Conservation (phyloP, 2,888 invertebrate genomes). For the Scaptomyza flava region DNA sequence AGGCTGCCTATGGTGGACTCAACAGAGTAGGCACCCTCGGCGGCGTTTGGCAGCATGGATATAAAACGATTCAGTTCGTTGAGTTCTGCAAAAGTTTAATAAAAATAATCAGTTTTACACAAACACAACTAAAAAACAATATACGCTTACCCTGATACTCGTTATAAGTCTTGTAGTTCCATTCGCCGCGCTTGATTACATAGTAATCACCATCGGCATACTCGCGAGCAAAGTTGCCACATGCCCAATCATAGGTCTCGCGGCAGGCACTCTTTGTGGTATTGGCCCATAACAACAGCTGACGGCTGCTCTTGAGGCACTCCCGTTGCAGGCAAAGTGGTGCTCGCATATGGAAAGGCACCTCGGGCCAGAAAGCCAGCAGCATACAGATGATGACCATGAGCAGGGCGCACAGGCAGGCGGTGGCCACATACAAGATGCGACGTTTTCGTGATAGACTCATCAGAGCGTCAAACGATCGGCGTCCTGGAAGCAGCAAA, state of each 20-base stretch:
- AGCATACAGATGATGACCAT: slow-evolving; percentile 81
- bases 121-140: background rate
- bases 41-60: slow-evolving; percentile 81
- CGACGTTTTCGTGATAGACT: slow-evolving; percentile 82
- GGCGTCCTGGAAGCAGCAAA: slow-evolving; percentile 81
- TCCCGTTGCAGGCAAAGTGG: slow-evolving; percentile 83
- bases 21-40: slow-evolving; percentile 77
- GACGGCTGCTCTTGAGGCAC: slow-evolving; percentile 83
- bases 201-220: slow-evolving; percentile 81
- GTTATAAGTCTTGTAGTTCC: slow-evolving; percentile 83
- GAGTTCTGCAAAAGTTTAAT: slow-evolving; percentile 66
- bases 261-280: slow-evolving; percentile 81
- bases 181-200: slow-evolving; percentile 83
- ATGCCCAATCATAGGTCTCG: slow-evolving; percentile 83
- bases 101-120: too few relatives aligned
- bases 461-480: slow-evolving; percentile 81
- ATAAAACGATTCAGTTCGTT: slow-evolving; percentile 83
- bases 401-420: slow-evolving; percentile 81
- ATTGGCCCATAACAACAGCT: slow-evolving; percentile 83
- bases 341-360: slow-evolving; percentile 82
- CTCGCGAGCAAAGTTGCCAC: slow-evolving; percentile 83
- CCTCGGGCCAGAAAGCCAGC: slow-evolving; percentile 83
- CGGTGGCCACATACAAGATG: slow-evolving; percentile 81
- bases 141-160: slow-evolving; percentile 82
- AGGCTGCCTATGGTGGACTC: slow-evolving; percentile 83